Evolutionary conservation across 1,140 invertebrate genomes (phyloP), one percentile per base, ranked within the genome.

Genomic region (Ooceraea biroi): DNA sequence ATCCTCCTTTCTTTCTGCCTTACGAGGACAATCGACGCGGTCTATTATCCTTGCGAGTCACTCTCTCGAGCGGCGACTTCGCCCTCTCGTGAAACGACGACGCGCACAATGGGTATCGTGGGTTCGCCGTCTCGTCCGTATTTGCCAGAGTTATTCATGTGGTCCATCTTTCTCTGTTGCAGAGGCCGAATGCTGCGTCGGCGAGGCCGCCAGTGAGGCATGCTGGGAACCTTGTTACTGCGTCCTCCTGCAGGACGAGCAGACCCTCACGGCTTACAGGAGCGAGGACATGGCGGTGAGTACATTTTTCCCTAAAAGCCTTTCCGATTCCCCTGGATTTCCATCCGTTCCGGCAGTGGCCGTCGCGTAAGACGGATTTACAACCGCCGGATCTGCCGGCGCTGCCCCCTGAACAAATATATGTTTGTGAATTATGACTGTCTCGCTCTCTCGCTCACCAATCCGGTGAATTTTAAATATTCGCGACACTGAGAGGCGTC

Each of bases 281-380:
- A 97, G 97, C 92, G 97, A 98, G 94, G 97, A 98, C 94, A 96
- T 98, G 95, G 97, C 97, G 94, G 97, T 98, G 92, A 97, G 97
- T 96, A 92, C 84, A 65, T 76, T 68, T 55, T 65, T 66, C 61
- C 57, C n/a, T 82, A 82, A 85, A 85, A 85, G 83, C 83, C 68
- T 80, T 65, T 73, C 50, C 77, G 69, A 85, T 85, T 85, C 60
- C 52, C 57, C 30, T 25, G 83, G 77, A 85, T 85, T 85, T 57
- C 65, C 50, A 41, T 78, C 65, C 63, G 2, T 36, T n/a, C 50
- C 74, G 65, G 55, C 63, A 41, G 30, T 80, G 44, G 30, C 22
- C 50, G n/a, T 52, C 46, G 69, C 65, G 12, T 50, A 57, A 84
- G 82, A 22, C 65, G 82, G 66, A 84, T 86, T 58, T 72, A 84